Evolutionary conservation across 64 coral and sea anemone genomes (phyloP), one percentile per base, ranked within the genome.

Genomic region (Porites australiensis): DNA sequence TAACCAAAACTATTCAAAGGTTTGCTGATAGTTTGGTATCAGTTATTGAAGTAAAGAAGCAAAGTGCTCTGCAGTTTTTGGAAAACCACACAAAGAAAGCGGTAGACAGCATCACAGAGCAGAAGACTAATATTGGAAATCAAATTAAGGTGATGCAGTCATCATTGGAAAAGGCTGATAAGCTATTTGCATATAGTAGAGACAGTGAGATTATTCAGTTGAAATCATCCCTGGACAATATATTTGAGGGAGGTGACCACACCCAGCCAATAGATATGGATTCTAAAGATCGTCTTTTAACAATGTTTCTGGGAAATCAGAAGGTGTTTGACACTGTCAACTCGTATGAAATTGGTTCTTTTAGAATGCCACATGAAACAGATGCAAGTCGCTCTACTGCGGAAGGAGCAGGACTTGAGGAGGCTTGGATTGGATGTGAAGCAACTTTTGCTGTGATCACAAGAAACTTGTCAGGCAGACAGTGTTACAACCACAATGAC

Each of bases 161-260:
- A 47, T 86, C 89, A 20, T 67, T 95, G 4, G 19, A 88, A 10
- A 23, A 92, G 5, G 83, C 89, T 11, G 94, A 92, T 3, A 89
- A 92, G 20, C 58, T 95, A 2, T 76, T 95, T n/a, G 54, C 50
- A 19, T 72, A 92, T 57, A 37, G 90, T 13, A 76, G 81, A 19
- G 89, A 86, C 13, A 13, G 2, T 22, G 94, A 79, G 54, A 21
- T 95, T n/a, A 22, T 92, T 13, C 89, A 95, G n/a, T 58, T 95
- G 20, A 92, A 86, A 15, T 82, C 14, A 57, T 83, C 73, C 18
- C 75, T 92, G 45, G 85, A 82, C 15, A 74, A 92, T 8, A 82
- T 88, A 14, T 82, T 92, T 8, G 90, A 95, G 20, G 94, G 90
- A 90, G 89, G 86, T 5, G 68, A 60, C 20, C 68, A 90, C 68